These are phyloP conservation scores for Folsomia manolachei DNA, from an alignment of 2,888 invertebrate species.

Conservation along the genomic window DNA sequence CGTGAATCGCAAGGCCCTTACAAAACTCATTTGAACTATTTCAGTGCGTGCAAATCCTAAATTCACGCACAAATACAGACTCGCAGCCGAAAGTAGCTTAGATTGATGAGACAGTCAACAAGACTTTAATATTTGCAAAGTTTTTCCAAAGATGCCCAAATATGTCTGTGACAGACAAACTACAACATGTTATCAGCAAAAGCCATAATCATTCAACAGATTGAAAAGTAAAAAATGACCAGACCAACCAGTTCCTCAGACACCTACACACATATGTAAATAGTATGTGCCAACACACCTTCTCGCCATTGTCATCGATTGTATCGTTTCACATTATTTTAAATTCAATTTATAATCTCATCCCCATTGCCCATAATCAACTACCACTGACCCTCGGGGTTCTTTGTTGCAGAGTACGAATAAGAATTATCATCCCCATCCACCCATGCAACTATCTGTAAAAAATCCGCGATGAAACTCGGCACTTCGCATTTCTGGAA, in stretches of 20 bases:
- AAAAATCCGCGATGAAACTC: conserved; percentile 56
- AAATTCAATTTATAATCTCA: background rate
- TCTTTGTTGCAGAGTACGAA: conserved; percentile 32
- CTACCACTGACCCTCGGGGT: conserved; percentile 31
- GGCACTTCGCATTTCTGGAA: conserved; percentile 58
- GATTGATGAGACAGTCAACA: background rate
- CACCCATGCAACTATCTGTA: conserved; percentile 54
- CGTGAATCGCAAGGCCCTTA: no score
- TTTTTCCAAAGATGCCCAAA: background rate
- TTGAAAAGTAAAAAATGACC: background rate
- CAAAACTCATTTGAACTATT: no score
- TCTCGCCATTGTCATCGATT: conserved; percentile 7
- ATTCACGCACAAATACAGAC: no score
- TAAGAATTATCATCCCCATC: conserved; percentile 55
- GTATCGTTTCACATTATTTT: conserved; percentile 7
- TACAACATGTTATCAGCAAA: background rate
- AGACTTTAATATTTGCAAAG: background rate
- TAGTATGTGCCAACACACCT: conserved; percentile 17
- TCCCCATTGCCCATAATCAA: background rate
- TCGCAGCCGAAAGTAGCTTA: background rate
- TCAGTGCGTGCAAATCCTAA: no score
- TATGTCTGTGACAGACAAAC: background rate
- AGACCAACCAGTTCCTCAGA: background rate
- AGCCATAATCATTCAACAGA: background rate
- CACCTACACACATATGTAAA: background rate